Evolutionary conservation across 1,140 invertebrate species (phyloP).

Genomic region (Apis cerana): DNA sequence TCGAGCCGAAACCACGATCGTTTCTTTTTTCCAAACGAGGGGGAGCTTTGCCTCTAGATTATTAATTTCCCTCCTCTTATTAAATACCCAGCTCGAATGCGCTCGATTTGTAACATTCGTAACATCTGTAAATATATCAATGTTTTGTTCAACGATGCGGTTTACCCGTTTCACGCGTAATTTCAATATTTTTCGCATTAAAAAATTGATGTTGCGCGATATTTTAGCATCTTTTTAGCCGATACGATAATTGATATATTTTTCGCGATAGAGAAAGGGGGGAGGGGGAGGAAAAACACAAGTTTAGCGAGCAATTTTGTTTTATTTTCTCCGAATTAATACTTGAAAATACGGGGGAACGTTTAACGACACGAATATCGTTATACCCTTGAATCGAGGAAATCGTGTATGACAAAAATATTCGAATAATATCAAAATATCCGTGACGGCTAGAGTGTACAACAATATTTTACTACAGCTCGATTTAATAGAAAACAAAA

Average conservation of each 20-base stretch:
- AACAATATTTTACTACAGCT: background rate
- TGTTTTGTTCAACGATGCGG: no score
- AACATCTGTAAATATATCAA: no score
- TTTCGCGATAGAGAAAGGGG: no score
- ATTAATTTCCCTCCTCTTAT: slow-evolving; percentile 6
- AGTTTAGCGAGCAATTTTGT: no score
- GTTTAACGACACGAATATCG: background rate
- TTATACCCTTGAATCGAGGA: background rate
- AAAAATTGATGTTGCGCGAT: no score
- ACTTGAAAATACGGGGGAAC: background rate
- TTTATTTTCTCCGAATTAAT: no score
- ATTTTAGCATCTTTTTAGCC: no score
- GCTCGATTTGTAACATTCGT: background rate
- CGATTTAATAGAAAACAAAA: slow-evolving; percentile 28
- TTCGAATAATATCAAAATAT: slow-evolving; percentile 10
- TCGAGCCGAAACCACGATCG: slow-evolving; percentile 1
- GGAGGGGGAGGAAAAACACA: no score
- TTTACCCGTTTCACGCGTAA: no score
- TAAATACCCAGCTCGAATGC: background rate
- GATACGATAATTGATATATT: no score
- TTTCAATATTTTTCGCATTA: no score
- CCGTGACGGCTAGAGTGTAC: background rate
- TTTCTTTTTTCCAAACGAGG: background rate
- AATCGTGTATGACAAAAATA: slow-evolving; percentile 3
- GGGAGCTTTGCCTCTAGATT: background rate